Evolutionary conservation across 2,888 invertebrate species (phyloP).

Genomic region (Galeopsomyia nigrocyanea): DNA sequence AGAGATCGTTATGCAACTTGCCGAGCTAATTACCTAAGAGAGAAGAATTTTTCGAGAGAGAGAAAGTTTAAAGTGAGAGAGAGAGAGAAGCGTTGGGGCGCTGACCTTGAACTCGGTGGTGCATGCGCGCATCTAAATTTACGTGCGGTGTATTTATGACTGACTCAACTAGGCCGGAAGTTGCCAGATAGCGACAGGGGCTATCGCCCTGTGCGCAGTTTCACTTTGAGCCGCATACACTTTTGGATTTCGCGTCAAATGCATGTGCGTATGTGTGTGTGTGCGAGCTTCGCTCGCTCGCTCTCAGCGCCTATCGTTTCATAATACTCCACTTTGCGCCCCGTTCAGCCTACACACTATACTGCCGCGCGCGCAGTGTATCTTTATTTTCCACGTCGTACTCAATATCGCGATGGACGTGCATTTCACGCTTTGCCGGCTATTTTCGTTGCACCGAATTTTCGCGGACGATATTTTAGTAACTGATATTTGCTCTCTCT

Average conservation of each 20-base stretch:
- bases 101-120: constrained; percentile 59
- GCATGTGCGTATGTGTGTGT: no score
- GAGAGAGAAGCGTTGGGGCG: constrained; percentile 44
- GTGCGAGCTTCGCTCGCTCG: constrained; percentile 11
- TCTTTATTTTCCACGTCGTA: constrained; percentile 34
- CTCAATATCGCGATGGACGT: constrained; percentile 26
- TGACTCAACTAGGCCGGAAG: constrained; percentile 57
- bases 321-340: constrained; percentile 23
- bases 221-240: constrained; percentile 23
- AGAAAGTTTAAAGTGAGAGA: background rate
- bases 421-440: constrained; percentile 3
- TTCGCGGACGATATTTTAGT: constrained; percentile 5
- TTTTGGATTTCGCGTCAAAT: background rate
- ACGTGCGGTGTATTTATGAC: constrained; percentile 51
- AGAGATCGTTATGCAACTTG: constrained; percentile 31
- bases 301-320: constrained; percentile 16
- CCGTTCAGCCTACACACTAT: background rate
- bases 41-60: background rate
- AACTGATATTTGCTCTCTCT: constrained; percentile 7
- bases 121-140: constrained; percentile 46
- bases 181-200: constrained; percentile 48
- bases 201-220: constrained; percentile 45
- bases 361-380: background rate
- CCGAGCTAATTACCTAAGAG: constrained; percentile 4
- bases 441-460: constrained; percentile 15